These are phyloP conservation scores for Fringilla coelebs DNA, from an alignment of 2,797 vertebrate species.

Conservation along the genomic window DNA sequence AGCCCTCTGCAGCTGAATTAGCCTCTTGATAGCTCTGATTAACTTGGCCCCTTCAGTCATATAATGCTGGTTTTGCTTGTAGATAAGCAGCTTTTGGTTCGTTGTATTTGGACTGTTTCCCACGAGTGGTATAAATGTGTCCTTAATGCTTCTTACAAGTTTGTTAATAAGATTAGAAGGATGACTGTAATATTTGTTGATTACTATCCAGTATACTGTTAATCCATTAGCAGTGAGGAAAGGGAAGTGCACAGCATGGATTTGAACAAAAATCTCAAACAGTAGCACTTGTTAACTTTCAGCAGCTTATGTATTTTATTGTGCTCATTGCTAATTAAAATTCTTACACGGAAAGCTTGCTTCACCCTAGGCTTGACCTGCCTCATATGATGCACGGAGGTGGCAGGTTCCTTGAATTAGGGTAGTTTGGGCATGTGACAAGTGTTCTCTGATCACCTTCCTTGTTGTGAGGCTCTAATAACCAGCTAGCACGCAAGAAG, in stretches of 20 bases:
- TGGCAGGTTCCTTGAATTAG: slow-evolving; percentile 63
- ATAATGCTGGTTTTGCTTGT: slow-evolving; percentile 28
- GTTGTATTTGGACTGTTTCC: slow-evolving; percentile 74
- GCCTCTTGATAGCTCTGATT: slow-evolving; percentile 46
- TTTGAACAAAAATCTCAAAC: slow-evolving; percentile 70
- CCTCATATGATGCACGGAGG: slow-evolving; percentile 62
- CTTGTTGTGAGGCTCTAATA: slow-evolving; percentile 70
- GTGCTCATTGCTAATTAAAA: slow-evolving; percentile 76
- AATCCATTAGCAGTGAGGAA: slow-evolving; percentile 30
- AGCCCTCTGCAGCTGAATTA: slow-evolving; percentile 35
- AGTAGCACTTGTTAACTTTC: slow-evolving; percentile 74
- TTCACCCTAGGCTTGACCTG: slow-evolving; percentile 63
- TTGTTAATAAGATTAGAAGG: slow-evolving; percentile 72
- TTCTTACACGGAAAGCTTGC: slow-evolving; percentile 67
- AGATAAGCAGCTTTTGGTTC: slow-evolving; percentile 70
- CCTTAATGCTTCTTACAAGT: slow-evolving; percentile 72
- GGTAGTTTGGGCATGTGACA: slow-evolving; percentile 76
- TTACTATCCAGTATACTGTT: slow-evolving; percentile 58
- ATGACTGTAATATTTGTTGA: slow-evolving; percentile 71
- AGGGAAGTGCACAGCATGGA: slow-evolving; percentile 49
- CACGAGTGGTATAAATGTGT: slow-evolving; percentile 73
- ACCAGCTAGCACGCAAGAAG: slow-evolving; percentile 77
- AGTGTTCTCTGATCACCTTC: slow-evolving; percentile 71
- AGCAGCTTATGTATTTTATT: slow-evolving; percentile 68
- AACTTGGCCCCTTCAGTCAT: slow-evolving; percentile 29